phyloP scores from a whole-genome alignment of 2,797 vertebrate species.

The Pipistrellus pipistrellus region DNA sequence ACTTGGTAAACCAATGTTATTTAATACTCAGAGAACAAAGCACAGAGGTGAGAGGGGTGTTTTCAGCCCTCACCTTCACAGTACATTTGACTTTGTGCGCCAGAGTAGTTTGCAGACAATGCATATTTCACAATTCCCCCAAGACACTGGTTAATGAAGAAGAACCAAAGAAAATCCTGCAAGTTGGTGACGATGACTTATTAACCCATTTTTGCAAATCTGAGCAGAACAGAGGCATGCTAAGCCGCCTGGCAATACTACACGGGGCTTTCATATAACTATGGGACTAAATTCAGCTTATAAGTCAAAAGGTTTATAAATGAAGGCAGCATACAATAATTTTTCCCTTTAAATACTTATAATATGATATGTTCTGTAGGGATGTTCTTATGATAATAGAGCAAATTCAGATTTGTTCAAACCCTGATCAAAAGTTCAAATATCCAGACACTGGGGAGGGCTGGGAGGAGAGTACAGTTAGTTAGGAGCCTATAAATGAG shows the following conservation, averaged over 20 bases:
- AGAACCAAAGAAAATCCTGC: constrained; percentile 58
- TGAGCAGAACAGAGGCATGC: neutral
- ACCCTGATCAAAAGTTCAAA: neutral
- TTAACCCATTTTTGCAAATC: constrained; percentile 57
- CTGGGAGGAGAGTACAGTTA: neutral
- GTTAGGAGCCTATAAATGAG: neutral
- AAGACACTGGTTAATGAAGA: constrained; percentile 73
- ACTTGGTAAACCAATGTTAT: constrained; percentile 82
- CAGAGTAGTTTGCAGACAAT: constrained; percentile 64
- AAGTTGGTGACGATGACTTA: constrained; percentile 54
- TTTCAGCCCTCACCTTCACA: constrained; percentile 87
- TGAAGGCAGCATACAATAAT: neutral
- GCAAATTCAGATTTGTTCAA: constrained; percentile 1
- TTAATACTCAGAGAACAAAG: constrained; percentile 75
- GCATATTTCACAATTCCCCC: constrained; percentile 67
- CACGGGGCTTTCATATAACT: neutral
- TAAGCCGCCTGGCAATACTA: neutral
- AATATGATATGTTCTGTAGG: neutral
- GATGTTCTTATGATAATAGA: neutral
- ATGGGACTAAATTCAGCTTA: constrained; percentile 13
- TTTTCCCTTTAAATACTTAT: constrained; percentile 38
- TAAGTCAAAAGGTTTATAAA: constrained; percentile 46
- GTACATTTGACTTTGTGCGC: constrained; percentile 76
- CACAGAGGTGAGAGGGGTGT: constrained; percentile 69
- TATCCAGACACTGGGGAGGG: neutral